phyloP scores from a whole-genome alignment of 2,797 vertebrate species.

The Neostethus bicornis region DNA sequence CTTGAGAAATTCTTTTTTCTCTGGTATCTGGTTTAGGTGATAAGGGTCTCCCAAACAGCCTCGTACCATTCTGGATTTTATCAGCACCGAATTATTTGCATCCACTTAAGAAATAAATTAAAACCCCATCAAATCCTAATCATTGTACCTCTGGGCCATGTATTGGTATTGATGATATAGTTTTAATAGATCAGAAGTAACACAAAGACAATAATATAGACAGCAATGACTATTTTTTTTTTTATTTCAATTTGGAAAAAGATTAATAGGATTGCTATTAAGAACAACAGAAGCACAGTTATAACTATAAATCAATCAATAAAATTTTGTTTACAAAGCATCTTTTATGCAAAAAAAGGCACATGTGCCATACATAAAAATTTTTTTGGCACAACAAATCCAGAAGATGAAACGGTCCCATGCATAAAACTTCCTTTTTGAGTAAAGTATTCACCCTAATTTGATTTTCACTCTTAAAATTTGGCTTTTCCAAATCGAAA shows the following conservation, averaged over 20 bases:
- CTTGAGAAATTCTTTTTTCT: constrained; percentile 26
- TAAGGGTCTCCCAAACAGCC: constrained; percentile 50
- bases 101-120: constrained; percentile 66
- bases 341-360: no score
- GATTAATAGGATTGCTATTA: constrained; percentile 52
- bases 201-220: constrained; percentile 9
- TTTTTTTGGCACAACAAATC: no score
- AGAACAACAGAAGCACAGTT: constrained; percentile 32
- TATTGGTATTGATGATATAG: constrained; percentile 47
- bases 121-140: constrained; percentile 67
- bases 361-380: no score
- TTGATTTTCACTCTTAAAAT: no score
- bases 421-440: no score
- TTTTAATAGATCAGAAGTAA: constrained; percentile 51
- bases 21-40: constrained; percentile 52
- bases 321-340: no score
- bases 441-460: no score
- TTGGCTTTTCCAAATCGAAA: no score
- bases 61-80: constrained; percentile 37
- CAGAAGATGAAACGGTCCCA: no score
- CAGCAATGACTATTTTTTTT: no score
- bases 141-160: constrained; percentile 59
- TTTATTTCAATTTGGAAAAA: no score
- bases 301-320: constrained; percentile 42
- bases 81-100: constrained; percentile 59